Percentiles rank a stretch among this genome's conserved stretches.
phyloP scores from a whole-genome alignment of 2,888 invertebrate genomes.

The Exephanes ischioxanthus region DNA sequence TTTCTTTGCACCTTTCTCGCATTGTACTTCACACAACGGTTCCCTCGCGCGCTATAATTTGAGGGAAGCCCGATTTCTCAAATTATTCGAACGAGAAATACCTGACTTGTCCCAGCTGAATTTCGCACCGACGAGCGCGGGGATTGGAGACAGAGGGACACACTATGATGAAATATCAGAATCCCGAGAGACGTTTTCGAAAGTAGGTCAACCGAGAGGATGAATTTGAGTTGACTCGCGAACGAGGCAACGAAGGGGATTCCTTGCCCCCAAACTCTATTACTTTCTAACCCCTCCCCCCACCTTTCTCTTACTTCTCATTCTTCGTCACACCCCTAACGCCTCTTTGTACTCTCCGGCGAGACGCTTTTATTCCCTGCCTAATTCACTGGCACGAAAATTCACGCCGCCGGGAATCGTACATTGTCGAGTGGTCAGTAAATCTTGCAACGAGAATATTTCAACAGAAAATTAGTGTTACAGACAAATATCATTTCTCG shows the following conservation, averaged over 20 bases:
- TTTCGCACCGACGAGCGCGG: background rate
- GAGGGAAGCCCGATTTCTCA: background rate
- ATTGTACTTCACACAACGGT: no score
- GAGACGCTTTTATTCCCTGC: background rate
- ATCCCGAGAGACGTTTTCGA: conserved; percentile 13
- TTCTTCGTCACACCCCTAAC: background rate
- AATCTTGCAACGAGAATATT: background rate
- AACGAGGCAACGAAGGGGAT: conserved; percentile 2
- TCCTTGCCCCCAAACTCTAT: background rate
- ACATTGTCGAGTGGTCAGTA: background rate
- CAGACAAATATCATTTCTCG: no score
- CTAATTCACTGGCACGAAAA: background rate
- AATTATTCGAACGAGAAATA: conserved; percentile 8
- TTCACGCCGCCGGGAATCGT: background rate
- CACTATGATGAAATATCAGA: conserved; percentile 23
- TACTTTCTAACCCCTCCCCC: background rate
- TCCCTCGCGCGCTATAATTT: background rate
- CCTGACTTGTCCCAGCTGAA: background rate
- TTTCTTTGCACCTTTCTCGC: background rate
- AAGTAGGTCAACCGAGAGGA: conserved; percentile 34
- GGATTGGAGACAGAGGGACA: background rate
- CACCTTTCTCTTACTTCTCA: background rate
- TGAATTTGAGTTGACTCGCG: conserved; percentile 15
- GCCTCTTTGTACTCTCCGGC: background rate
- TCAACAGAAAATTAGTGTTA: background rate